Evolutionary conservation across 2,113 vertebrate genomes (phyloP).

Genomic region (Progne subis): DNA sequence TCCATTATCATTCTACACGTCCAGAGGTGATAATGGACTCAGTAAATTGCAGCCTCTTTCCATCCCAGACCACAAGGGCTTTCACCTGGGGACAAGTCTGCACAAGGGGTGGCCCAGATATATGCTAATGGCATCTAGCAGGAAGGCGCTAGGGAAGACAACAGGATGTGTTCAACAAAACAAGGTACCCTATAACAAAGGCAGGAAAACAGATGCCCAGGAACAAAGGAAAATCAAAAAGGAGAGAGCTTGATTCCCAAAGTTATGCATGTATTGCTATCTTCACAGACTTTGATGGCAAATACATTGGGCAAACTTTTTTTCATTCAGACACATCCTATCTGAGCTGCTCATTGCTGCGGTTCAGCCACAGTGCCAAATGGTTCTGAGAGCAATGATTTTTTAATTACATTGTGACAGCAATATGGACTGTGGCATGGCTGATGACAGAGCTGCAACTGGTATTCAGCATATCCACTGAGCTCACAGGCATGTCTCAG

Average conservation of each 20-base stretch:
- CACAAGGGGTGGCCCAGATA: conserved; percentile 71
- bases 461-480: not conserved
- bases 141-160: conserved; percentile 20
- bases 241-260: not conserved
- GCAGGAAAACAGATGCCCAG: conserved; percentile 27
- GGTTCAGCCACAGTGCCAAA: not conserved
- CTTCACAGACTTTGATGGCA: not conserved
- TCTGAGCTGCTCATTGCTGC: not conserved
- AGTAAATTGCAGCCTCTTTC: conserved; percentile 80
- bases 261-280: not conserved
- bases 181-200: not conserved
- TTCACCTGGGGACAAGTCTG: conserved; percentile 70
- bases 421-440: not conserved
- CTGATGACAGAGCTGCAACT: not conserved
- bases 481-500: not conserved
- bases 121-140: conserved; percentile 69
- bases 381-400: not conserved
- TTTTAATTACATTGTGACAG: conserved; percentile 41
- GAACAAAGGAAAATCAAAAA: conserved; percentile 37
- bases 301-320: not conserved
- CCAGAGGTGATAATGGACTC: conserved; percentile 88
- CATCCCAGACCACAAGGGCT: conserved; percentile 69
- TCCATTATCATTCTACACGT: conserved; percentile 85
- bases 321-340: not conserved
- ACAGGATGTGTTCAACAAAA: conserved; percentile 15